Evolutionary conservation across 2,888 invertebrate genomes (phyloP), one percentile per base, ranked within the genome.

Genomic region (Lobophora halterata): DNA sequence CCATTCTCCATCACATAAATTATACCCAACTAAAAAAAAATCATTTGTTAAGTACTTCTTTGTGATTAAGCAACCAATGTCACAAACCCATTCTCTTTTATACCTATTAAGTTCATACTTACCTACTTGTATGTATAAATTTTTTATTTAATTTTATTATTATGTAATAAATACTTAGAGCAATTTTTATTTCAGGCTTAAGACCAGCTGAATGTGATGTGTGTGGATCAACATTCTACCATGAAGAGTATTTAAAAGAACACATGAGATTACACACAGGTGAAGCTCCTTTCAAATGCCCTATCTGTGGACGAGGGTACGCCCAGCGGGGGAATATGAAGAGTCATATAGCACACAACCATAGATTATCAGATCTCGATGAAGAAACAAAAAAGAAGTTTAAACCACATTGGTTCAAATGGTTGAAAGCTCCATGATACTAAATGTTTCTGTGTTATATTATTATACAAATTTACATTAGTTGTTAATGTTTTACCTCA

Each of bases 211-310:
- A 75, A 3, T 88, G 88, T 50, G 58, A 52, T 3, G 64, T 79
- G 9, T 88, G 88, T 49, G 73, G 72, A 1, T 68, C 74, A 2
- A 65, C 79, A 29, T 88, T 88, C 56, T 83, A 61, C 53, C 86
- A 87, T 17, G 73, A 75, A 27, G 81, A 80, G 27, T 88, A 88
- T 49, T 58, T 88, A 1, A 82, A 67, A 11, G 82, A 87, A 36
- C 88, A 88, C 43, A 82, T 81, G 81, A 58, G 86, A 13, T 68
- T 88, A 1, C 88, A 88, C 37, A 88, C 88, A 0, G 88, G 88
- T 0, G 88, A 88, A 42, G 83, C 81, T 1, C 88, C 88, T 6
- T 88, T 77, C 52, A 83, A 85, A 52, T 88, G 88, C 39, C 88
- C 88, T 0, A 73, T 88, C 2, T 88, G 88, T 47, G 77, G 70